Evolutionary conservation across 2,797 vertebrate genomes (phyloP), one percentile per base, ranked within the genome.

Genomic region (Prunella strophiata): DNA sequence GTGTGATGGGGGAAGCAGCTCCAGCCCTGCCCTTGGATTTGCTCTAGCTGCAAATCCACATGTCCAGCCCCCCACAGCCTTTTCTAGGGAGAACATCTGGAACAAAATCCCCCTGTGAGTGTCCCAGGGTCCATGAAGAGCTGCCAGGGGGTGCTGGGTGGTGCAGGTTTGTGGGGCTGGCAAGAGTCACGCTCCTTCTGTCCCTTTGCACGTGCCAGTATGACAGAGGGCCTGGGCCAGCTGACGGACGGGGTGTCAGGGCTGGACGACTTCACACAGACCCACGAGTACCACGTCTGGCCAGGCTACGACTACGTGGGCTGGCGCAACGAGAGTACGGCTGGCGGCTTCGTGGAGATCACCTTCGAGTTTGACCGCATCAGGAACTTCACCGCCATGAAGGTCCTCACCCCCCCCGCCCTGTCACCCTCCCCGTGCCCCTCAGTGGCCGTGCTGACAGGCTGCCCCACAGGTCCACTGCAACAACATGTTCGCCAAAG

Each of bases 221-320:
- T 99, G 99, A 99, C 98, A 0, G 99, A 99, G 94, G 99, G 99
- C 13, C 96, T 99, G 93, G 99, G 99, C n/a, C 99, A 99, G 96
- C 94, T 99, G 96, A 99, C 99, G 0, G 99, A 99, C 0, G 99
- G 99, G 2, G 98, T 99, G 89, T 99, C 98, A 4, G 99, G 99
- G 71, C 97, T 98, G 93, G 99, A 99, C 1, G 99, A 99, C 94
- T 99, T 99, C 88, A 98, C 98, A 1, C 98, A 98, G 88, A 99
- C 98, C 76, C 99, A 99, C 1, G 98, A 99, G 86, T 99, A 99
- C 97, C 99, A 99, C 0, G 98, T 98, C 74, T 99, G 99, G 99
- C 99, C 99, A 0, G 99, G 99, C 29, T 99, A 99, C 1, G 99
- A 99, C 98, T 99, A 99, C 0, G 98, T 99, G 62, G 99, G 99